Evolutionary conservation across 2,888 invertebrate species (phyloP).

Genomic region (Drosophila phalerata): DNA sequence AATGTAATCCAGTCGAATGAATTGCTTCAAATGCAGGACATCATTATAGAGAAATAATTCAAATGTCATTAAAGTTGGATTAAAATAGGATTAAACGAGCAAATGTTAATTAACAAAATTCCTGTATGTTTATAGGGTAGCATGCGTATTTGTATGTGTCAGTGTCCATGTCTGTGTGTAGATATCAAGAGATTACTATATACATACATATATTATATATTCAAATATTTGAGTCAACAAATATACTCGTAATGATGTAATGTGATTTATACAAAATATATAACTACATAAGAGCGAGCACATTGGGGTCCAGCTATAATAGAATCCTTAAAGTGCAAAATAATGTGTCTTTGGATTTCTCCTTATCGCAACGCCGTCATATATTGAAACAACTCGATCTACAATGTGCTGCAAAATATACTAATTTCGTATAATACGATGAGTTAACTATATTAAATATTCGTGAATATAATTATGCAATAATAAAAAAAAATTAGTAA

Average conservation of each 20-base stretch:
- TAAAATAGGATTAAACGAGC: slow-evolving; percentile 13
- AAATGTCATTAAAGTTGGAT: slow-evolving; percentile 21
- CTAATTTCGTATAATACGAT: neutral
- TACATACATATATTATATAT: neutral
- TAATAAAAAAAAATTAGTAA: neutral
- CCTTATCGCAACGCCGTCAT: slow-evolving; percentile 17
- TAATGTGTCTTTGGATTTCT: neutral
- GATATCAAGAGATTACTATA: slow-evolving; percentile 1
- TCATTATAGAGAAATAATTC: slow-evolving; percentile 1
- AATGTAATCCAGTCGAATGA: neutral
- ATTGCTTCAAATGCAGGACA: neutral
- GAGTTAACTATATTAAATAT: neutral
- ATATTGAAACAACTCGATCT: slow-evolving; percentile 1
- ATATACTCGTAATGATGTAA: slow-evolving; percentile 15
- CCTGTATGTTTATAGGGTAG: slow-evolving; percentile 23
- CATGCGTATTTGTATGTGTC: slow-evolving; percentile 5
- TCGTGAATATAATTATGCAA: neutral
- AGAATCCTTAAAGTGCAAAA: slow-evolving; percentile 1
- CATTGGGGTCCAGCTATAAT: slow-evolving; percentile 8
- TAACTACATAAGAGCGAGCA: neutral
- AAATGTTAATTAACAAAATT: slow-evolving; percentile 38
- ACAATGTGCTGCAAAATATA: slow-evolving; percentile 3
- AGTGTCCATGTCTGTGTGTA: slow-evolving; percentile 8
- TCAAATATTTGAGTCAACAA: slow-evolving; percentile 14
- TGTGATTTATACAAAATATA: slow-evolving; percentile 12